Evolutionary conservation across 2,113 vertebrate species (phyloP).

Genomic region (Antigone vipio): DNA sequence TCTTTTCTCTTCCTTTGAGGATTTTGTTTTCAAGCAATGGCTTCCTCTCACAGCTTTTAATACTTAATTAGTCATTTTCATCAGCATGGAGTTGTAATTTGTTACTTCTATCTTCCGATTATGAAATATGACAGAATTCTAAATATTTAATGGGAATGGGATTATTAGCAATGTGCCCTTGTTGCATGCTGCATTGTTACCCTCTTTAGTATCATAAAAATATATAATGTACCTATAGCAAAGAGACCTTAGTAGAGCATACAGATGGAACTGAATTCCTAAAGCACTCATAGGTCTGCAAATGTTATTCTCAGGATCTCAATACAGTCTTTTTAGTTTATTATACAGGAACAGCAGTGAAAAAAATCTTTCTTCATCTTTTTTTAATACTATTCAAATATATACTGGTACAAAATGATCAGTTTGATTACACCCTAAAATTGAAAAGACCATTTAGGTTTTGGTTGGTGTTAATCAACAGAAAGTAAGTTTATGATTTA

Average conservation of each 20-base stretch:
- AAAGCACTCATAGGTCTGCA: neutral
- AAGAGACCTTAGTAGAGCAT: neutral
- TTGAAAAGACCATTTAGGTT: neutral
- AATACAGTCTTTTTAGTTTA: neutral
- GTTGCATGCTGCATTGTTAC: neutral
- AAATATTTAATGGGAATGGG: constrained; percentile 17
- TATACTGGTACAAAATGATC: neutral
- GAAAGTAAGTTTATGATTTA: neutral
- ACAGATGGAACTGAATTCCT: constrained; percentile 32
- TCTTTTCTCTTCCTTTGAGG: neutral
- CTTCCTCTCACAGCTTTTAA: neutral
- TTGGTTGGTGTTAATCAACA: neutral
- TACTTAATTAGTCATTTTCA: constrained; percentile 1
- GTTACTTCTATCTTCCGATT: neutral
- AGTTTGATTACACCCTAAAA: neutral
- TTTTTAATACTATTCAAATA: neutral
- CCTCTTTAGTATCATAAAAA: constrained; percentile 32
- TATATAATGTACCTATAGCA: neutral
- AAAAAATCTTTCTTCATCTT: neutral
- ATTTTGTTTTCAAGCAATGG: neutral
- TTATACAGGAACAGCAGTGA: neutral
- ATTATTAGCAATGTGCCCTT: constrained; percentile 19
- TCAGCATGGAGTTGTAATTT: neutral
- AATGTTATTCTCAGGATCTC: neutral
- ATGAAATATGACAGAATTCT: constrained; percentile 18